Base-by-base conservation (phyloP, 2,888 invertebrate species). In the Phasia obesa region DNA sequence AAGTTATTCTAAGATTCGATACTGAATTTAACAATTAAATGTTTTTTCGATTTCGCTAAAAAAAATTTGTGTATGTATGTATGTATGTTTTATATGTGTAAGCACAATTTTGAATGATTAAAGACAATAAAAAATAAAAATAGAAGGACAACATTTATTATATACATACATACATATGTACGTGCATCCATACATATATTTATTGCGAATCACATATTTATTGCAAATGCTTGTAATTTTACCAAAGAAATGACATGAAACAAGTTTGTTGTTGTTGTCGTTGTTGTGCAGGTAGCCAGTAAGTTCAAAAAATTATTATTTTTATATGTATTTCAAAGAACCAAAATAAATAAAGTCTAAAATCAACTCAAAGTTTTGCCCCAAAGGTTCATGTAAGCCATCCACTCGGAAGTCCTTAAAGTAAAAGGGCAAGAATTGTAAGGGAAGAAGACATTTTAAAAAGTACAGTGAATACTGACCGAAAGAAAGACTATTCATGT, bases 371-470 rank as follows among this genome's bases (percentile, higher is more conserved):
- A 77, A 78, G 53, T 44, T 67, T 38, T 38, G 75, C 78, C 78
- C 55, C 19, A 21, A 59, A 70, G 51, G 25, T 44, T 27, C 51
- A 78, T 67, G 59, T 65, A 75, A 62, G 49, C 71, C 79, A 76
- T 47, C 60, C 75, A 79, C 79, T 83, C 75, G 83, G 62, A 83
- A 79, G 67, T 83, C 23, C 70, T 79, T 62, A 49, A 79, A 35
- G 65, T 13, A 47, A 51, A 62, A 19, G 49, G 27, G 17, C 23
- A 71, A 42, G 19, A 65, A 62, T 7, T 21, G 13, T 42, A 49
- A 42, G 13, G 38, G 5, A 42, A 42, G 19, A 7, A 44, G 65
- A n/a, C n/a, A n/a, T n/a, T n/a, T 44, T n/a, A 38, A 25, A 60
- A 55, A 65, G 38, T 4, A n/a, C 38, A 47, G 3, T 51, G 31